Base-by-base conservation (phyloP, 2,797 vertebrate species). In the Sebastiscus tertius region DNA sequence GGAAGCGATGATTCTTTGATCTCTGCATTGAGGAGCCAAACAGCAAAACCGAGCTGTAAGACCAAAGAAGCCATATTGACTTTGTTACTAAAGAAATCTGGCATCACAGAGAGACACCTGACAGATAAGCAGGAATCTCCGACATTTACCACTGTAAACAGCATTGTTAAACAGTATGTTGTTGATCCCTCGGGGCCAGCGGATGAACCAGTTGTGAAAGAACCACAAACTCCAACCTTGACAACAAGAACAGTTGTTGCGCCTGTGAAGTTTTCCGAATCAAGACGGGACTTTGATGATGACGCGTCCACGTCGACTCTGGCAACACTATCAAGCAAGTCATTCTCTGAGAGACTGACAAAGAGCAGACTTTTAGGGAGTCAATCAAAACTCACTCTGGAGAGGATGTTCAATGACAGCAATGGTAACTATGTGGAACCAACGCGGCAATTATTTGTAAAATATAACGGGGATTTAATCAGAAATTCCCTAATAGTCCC, bases 1-100 rank as follows among this genome's bases (percentile, higher is more conserved):
- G 77, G 24, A 66, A 65, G 61, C 81, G 65, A 46, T 46, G 79
- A 79, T 72, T 80, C 84, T 88, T 89, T 91, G 72, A 87, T 85
- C 61, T 89, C 84, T 58, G 56, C 54, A 62, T 65, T 73, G 58
- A 86, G 42, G 29, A 72, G 24, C 52, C 75, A 77, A 66, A 73
- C 29, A 12, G 33, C 68, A 67, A 80, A 70, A 84, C 39, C 59
- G 64, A 62, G 18, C 55, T 60, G 49, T 56, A 75, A 66, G 26
- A 77, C 36, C 60, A 81, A 80, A 75, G 39, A 76, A 39, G 60
- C 24, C 11, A 16, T 63, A 71, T 56, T 39, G 34, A 91, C 85
- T 74, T 79, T 79, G n/a, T 55, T 60, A 10, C 58, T 39, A 49
- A 81, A 73, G 68, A 58, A 52, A 75, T 79, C 69, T 80, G 42